These are phyloP conservation scores for Polydrusus cervinus DNA, from an alignment of 2,888 invertebrate genomes.

Conservation along the genomic window DNA sequence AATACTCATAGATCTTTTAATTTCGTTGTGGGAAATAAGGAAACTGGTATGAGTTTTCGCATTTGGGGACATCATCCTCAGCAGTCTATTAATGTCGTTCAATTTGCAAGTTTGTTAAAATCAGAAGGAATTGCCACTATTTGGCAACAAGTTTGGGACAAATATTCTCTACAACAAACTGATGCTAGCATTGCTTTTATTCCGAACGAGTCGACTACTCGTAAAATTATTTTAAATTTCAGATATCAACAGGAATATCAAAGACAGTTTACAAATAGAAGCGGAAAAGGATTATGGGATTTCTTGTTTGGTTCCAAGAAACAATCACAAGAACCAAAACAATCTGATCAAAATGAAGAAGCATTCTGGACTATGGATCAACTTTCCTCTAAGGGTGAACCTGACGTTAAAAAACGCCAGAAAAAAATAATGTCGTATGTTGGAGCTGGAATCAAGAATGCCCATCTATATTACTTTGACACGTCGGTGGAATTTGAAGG, in stretches of 20 bases:
- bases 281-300: background rate
- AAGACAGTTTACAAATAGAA: constrained; percentile 25
- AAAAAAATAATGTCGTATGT: constrained; percentile 74
- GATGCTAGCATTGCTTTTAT: constrained; percentile 71
- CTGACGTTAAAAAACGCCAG: constrained; percentile 72
- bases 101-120: constrained; percentile 63
- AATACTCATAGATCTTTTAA: constrained; percentile 61
- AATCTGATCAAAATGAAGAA: constrained; percentile 53
- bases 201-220: constrained; percentile 55
- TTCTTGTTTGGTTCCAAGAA: background rate
- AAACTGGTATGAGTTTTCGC: constrained; percentile 74
- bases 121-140: constrained; percentile 62
- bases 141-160: constrained; percentile 62
- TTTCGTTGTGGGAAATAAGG: constrained; percentile 70
- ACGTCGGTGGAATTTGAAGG: constrained; percentile 75
- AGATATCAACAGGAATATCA: constrained; percentile 57
- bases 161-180: constrained; percentile 72
- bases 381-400: constrained; percentile 61
- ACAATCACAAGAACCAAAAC: background rate
- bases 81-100: constrained; percentile 70
- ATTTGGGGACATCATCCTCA: constrained; percentile 74
- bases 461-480: constrained; percentile 73
- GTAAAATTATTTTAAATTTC: constrained; percentile 53
- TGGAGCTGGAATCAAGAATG: constrained; percentile 74
- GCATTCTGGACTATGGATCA: constrained; percentile 55